These are phyloP conservation scores for Agrochola litura DNA, from an alignment of 2,888 invertebrate genomes.

Conservation along the genomic window DNA sequence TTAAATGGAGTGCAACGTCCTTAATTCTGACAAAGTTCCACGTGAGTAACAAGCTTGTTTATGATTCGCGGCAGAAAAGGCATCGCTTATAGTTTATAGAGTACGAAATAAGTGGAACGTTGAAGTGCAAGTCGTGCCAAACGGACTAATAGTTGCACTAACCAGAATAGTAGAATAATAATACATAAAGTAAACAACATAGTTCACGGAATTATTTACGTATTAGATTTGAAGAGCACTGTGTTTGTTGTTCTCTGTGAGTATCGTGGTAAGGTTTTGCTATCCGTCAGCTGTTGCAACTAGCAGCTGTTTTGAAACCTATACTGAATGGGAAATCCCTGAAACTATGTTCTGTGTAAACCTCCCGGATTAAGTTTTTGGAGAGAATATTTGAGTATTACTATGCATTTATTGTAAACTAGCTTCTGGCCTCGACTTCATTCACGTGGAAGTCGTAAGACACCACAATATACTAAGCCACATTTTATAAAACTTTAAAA, in stretches of 20 bases:
- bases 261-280: constrained; percentile 22
- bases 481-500: too few species aligned
- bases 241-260: constrained; percentile 17
- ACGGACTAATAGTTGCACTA: constrained; percentile 19
- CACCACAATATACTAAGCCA: neutral
- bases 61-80: constrained; percentile 27
- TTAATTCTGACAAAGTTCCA: constrained; percentile 34
- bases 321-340: neutral
- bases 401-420: neutral
- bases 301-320: constrained; percentile 22
- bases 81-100: constrained; percentile 30
- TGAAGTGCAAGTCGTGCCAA: constrained; percentile 26
- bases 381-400: neutral
- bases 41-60: constrained; percentile 39
- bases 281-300: constrained; percentile 26
- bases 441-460: neutral
- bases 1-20: constrained; percentile 20
- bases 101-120: constrained; percentile 17
- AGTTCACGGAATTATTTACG: constrained; percentile 14
- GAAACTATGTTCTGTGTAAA: constrained; percentile 1
- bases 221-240: constrained; percentile 13
- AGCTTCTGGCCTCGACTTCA: neutral
- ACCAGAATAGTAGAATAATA: neutral
- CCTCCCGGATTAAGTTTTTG: constrained; percentile 1
- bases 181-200: neutral